Conservation (phyloP, 2,113 vertebrate genomes). For the Dissostichus mawsoni region DNA sequence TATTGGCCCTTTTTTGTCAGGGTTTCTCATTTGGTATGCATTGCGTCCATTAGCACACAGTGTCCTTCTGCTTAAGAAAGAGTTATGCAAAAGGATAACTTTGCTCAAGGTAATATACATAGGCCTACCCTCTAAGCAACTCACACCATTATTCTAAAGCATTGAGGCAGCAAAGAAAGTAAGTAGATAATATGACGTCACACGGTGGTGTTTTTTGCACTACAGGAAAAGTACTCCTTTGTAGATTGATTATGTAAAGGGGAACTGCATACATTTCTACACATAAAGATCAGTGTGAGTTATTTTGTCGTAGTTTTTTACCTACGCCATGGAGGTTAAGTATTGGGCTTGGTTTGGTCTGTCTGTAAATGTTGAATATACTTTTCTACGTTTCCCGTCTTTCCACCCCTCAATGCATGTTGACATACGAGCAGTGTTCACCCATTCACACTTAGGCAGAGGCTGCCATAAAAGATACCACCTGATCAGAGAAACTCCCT, state of each 20-base stretch:
- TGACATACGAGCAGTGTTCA: too few relatives aligned
- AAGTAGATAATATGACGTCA: conserved; percentile 2
- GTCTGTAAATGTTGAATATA: too few relatives aligned
- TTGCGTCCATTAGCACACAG: conserved; percentile 51
- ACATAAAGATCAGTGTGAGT: not conserved
- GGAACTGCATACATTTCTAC: not conserved
- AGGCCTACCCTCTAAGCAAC: conserved; percentile 31
- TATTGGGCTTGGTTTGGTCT: too few relatives aligned
- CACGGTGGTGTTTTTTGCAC: not conserved
- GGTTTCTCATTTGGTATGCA: conserved; percentile 60
- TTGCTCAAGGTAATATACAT: conserved; percentile 62
- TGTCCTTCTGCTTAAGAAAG: conserved; percentile 49
- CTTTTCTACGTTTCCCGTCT: too few relatives aligned
- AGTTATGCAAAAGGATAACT: conserved; percentile 55
- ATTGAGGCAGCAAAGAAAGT: not conserved
- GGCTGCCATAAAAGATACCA: too few relatives aligned
- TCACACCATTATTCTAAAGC: conserved; percentile 28
- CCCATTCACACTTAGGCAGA: too few relatives aligned
- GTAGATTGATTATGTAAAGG: conserved; percentile 11
- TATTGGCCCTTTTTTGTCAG: conserved; percentile 41
- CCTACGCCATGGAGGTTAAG: too few relatives aligned
- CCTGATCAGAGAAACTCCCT: too few relatives aligned
- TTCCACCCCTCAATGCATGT: too few relatives aligned
- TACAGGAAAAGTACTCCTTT: not conserved
- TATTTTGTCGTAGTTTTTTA: not conserved